Evolutionary conservation across 2,797 vertebrate species (phyloP).

Genomic region (Lates japonicus): DNA sequence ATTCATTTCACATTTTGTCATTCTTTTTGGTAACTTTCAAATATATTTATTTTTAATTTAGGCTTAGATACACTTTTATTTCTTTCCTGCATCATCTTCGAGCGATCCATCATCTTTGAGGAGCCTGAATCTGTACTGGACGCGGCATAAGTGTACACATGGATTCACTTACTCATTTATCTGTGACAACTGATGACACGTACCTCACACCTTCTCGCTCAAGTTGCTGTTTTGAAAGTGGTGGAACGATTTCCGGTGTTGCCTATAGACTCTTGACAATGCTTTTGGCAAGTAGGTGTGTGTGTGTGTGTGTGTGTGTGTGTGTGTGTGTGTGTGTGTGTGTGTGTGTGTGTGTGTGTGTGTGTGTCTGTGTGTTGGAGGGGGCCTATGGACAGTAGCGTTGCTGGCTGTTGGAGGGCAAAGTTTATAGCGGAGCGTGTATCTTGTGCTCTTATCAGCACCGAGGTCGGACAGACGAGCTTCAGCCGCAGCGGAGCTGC

Average conservation of each 20-base stretch:
- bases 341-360: background rate
- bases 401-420: slow-evolving; percentile 24
- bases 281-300: no score
- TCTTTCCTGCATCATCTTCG: background rate
- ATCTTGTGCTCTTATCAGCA: background rate
- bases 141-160: no score
- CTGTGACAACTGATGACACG: background rate
- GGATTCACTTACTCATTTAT: background rate
- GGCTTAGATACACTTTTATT: background rate
- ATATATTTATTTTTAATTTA: background rate
- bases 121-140: background rate
- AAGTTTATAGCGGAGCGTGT: slow-evolving; percentile 44
- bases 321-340: background rate
- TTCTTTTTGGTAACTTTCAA: no score
- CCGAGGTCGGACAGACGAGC: background rate
- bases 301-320: background rate
- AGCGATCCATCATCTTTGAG: background rate
- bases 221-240: slow-evolving; percentile 47
- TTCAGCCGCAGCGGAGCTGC: background rate
- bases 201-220: rapidly evolving
- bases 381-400: slow-evolving; percentile 47
- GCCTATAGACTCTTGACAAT: no score
- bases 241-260: background rate
- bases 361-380: slow-evolving; percentile 9
- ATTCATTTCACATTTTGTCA: no score